phyloP scores from a whole-genome alignment of 1,140 invertebrate species.

The Drosophila ohnishii region DNA sequence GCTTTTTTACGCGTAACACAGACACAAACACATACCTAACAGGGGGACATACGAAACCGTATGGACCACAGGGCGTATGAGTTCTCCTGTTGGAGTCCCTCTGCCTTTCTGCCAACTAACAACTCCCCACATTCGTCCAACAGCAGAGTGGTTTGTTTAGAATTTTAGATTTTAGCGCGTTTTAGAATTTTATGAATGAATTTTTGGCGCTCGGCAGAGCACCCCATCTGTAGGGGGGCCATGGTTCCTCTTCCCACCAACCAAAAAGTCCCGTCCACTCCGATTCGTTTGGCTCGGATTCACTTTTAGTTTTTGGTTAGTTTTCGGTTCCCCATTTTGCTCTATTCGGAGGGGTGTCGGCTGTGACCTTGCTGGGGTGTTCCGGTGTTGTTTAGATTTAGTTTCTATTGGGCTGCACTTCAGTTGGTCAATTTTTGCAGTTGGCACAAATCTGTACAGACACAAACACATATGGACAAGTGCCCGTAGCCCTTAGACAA shows the following conservation, averaged over 20 bases:
- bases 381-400: constrained; percentile 71
- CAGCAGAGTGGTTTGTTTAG: constrained; percentile 66
- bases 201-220: constrained; percentile 62
- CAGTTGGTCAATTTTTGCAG: constrained; percentile 62
- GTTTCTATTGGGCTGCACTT: constrained; percentile 58
- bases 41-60: constrained; percentile 5
- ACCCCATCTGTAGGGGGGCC: not conserved
- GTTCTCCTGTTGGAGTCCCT: constrained; percentile 24
- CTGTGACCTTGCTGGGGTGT: constrained; percentile 60
- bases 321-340: constrained; percentile 70
- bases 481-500: constrained; percentile 27
- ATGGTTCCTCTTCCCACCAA: not conserved
- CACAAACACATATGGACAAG: constrained; percentile 9
- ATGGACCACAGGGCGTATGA: constrained; percentile 14
- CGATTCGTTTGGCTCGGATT: constrained; percentile 47
- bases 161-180: constrained; percentile 82
- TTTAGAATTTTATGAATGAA: constrained; percentile 82
- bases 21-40: constrained; percentile 10
- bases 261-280: constrained; percentile 14
- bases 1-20: constrained; percentile 51
- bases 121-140: constrained; percentile 29
- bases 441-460: constrained; percentile 62
- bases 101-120: constrained; percentile 4
- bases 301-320: constrained; percentile 80
- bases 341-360: constrained; percentile 28